Conservation (phyloP, 1,140 invertebrate species). For the Ceratosolen solmsi region DNA sequence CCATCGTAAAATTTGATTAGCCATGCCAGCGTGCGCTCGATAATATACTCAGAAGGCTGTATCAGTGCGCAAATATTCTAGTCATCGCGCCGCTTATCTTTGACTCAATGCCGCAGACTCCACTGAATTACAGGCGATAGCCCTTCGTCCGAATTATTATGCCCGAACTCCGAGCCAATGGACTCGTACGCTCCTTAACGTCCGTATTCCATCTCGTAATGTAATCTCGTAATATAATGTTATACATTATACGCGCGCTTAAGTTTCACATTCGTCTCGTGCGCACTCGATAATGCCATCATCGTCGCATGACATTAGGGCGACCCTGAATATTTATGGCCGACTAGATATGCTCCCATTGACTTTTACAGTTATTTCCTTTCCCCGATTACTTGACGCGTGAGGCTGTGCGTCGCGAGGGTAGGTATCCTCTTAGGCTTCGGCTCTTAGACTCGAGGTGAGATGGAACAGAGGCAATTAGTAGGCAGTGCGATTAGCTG, state of each 20-base stretch:
- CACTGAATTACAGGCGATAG: neutral
- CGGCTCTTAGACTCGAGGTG: too few species aligned
- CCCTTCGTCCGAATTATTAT: neutral
- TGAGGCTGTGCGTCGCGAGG: too few species aligned
- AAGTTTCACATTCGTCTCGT: neutral
- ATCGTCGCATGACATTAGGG: neutral
- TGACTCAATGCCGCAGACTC: neutral
- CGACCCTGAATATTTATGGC: neutral
- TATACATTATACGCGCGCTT: neutral
- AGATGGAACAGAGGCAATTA: too few species aligned
- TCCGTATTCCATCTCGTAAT: neutral
- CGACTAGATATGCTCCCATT: neutral
- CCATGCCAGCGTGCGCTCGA: neutral
- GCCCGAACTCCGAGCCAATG: neutral
- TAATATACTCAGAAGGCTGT: neutral
- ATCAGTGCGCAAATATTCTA: neutral
- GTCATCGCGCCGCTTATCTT: neutral
- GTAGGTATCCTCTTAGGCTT: too few species aligned
- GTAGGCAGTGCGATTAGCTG: too few species aligned
- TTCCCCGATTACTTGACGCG: too few species aligned
- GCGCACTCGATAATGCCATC: conserved; percentile 6
- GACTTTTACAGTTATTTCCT: too few species aligned
- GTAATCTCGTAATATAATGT: too few species aligned
- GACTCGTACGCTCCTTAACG: conserved; percentile 9
- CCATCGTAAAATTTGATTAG: neutral